These are phyloP conservation scores for Sebastes flavidus DNA, from an alignment of 2,797 vertebrate species.

Conservation along the genomic window DNA sequence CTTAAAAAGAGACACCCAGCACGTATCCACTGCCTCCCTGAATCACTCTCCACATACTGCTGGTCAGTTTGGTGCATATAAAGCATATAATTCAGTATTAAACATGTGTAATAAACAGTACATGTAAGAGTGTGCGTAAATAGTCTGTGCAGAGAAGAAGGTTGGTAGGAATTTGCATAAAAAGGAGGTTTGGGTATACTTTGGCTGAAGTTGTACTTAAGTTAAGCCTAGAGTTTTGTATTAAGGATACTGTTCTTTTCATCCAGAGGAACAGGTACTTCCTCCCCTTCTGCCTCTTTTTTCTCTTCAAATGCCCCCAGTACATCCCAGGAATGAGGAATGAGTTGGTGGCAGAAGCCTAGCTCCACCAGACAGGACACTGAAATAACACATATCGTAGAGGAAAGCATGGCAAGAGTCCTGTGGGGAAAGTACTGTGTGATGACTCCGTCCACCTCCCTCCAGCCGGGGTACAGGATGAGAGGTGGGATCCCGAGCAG, in stretches of 20 bases:
- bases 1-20: background rate
- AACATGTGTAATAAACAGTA: background rate
- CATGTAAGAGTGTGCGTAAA: slow-evolving; percentile 23
- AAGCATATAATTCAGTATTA: slow-evolving; percentile 10
- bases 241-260: slow-evolving; percentile 13
- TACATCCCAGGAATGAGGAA: slow-evolving; percentile 79
- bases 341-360: slow-evolving; percentile 70
- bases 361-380: slow-evolving; percentile 66
- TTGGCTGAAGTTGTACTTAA: slow-evolving; percentile 10
- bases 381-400: slow-evolving; percentile 48
- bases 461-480: slow-evolving; percentile 76
- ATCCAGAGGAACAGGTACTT: background rate
- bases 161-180: slow-evolving; percentile 30
- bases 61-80: slow-evolving; percentile 18
- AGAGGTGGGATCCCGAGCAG: slow-evolving; percentile 67
- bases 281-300: background rate
- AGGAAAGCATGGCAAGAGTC: slow-evolving; percentile 75
- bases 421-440: slow-evolving; percentile 82
- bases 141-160: slow-evolving; percentile 15
- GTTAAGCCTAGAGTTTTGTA: slow-evolving; percentile 40
- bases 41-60: slow-evolving; percentile 5
- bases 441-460: slow-evolving; percentile 53
- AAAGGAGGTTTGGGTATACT: slow-evolving; percentile 11
- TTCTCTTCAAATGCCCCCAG: slow-evolving; percentile 56
- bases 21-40: background rate